Conservation (phyloP, 2,888 invertebrate species). For the Xanthia icteritia region DNA sequence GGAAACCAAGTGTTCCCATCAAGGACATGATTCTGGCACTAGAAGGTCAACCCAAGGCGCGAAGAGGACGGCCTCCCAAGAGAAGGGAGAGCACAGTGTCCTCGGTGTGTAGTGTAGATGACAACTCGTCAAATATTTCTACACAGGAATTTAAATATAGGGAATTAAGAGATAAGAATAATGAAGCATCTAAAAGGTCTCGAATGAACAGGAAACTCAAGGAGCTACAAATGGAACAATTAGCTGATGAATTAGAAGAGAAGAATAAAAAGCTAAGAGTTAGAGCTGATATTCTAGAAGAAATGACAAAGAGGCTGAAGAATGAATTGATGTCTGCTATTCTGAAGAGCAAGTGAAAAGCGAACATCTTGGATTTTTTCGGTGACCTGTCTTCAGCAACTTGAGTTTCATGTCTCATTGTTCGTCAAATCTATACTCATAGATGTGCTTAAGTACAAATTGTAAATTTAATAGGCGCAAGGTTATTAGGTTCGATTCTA, state of each 20-base stretch:
- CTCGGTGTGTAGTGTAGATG: conserved; percentile 85
- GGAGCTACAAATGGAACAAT: conserved; percentile 88
- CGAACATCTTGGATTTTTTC: conserved; percentile 41
- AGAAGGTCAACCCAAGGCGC: conserved; percentile 84
- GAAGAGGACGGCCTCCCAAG: conserved; percentile 90
- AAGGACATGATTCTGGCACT: conserved; percentile 85
- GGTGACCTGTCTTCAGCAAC: conserved; percentile 64
- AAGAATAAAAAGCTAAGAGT: conserved; percentile 92
- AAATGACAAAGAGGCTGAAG: conserved; percentile 92
- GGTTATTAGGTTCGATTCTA: conserved; percentile 58
- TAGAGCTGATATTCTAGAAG: conserved; percentile 92
- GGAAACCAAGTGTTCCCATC: conserved; percentile 83
- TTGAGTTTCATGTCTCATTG: conserved; percentile 72
- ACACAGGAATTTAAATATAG: conserved; percentile 90
- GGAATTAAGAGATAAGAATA: conserved; percentile 94
- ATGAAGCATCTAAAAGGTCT: conserved; percentile 94
- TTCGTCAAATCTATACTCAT: conserved; percentile 69
- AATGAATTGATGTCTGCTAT: conserved; percentile 92
- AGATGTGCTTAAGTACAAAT: conserved; percentile 65
- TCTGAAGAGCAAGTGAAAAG: conserved; percentile 86
- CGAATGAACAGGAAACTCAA: conserved; percentile 93
- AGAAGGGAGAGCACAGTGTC: conserved; percentile 86
- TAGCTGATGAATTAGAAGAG: conserved; percentile 90
- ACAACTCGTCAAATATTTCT: conserved; percentile 82
- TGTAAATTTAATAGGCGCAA: conserved; percentile 50